Base-by-base conservation (phyloP, 1,140 invertebrate species). In the Venustaconcha ellipsiformis region DNA sequence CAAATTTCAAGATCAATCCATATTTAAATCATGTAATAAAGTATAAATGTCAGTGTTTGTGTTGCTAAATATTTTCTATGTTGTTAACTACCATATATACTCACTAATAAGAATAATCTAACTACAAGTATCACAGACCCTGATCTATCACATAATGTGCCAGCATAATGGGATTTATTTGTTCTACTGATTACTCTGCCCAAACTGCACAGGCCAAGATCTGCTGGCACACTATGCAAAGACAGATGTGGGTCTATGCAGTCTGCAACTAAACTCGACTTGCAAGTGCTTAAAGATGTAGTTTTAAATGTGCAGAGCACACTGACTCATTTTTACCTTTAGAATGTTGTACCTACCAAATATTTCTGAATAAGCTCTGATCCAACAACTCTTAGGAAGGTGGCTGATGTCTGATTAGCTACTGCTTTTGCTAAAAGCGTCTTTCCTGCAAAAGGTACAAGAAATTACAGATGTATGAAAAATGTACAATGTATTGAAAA, bases 281-380 rank as follows among this genome's bases (percentile, higher is more conserved):
- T 56, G 14, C 8, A 18, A 20, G n/a, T 69, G 48, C 6, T 4
- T 55, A 62, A 5, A 18, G 6, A 18, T 67, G 18, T 67, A 18
- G 18, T 20, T 23, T 23, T 23, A n/a, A 11, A 18, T 14, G n/a
- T 11, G 26, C 6, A 11, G 5, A 37, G 30, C 30, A 67, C 30
- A 37, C 17, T 8, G 26, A 56, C 65, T 8, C 23, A 14, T 26
- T 1, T 60, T 60, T 74, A 1, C 55, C 26, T n/a, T 58, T 20
- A 65, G 14, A 65, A 63, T 67, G 18, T 14, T 67, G 65, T 60
- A 89, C 89, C 91, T 91, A 95, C 94, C 87, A 99, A 92, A 92
- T 99, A 99, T 91, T 99, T 99, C 88, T 99, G 99, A 88, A 99
- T 99, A 5, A 99, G 93, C 91, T 99, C 98, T 14, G 98, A 99